A percentile compares a stretch with the other conserved stretches of the same genome.
phyloP scores from a whole-genome alignment of 2,797 vertebrate species.

The Coilia nasus region DNA sequence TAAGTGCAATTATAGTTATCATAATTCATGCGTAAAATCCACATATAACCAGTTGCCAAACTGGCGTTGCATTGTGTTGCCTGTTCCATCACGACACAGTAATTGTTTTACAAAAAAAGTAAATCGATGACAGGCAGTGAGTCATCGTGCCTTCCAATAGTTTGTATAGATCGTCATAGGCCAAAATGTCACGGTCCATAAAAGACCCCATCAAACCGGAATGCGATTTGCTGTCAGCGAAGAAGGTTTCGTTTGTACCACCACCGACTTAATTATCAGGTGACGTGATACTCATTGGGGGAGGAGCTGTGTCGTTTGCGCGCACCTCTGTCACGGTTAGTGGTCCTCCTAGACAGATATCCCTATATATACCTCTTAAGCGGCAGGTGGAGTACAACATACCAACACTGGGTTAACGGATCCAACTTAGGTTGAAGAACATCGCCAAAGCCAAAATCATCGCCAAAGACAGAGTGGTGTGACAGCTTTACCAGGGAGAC shows the following conservation, averaged over 20 bases:
- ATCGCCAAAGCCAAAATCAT: not conserved
- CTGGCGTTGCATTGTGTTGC: not conserved
- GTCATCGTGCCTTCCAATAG: constrained; percentile 2
- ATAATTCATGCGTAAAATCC: not conserved
- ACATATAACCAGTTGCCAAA: not conserved
- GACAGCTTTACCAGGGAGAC: not conserved
- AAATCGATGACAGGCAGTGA: not conserved
- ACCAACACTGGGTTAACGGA: not conserved
- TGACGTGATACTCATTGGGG: constrained; percentile 9
- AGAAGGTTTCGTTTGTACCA: constrained; percentile 22
- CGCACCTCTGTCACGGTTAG: constrained; percentile 14
- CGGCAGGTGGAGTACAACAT: constrained; percentile 4
- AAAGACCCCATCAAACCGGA: constrained; percentile 3
- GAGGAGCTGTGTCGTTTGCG: not conserved
- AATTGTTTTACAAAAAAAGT: not conserved
- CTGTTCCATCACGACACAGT: not conserved
- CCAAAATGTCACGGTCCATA: constrained; percentile 14
- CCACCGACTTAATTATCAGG: constrained; percentile 12
- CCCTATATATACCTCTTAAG: not conserved
- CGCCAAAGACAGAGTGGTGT: not conserved
- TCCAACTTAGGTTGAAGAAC: not conserved
- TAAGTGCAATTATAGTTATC: not conserved
- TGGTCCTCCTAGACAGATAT: not conserved
- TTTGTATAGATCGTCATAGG: not conserved
- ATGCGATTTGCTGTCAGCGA: constrained; percentile 10